Conservation (phyloP, 2,888 invertebrate genomes). For the Acleris emargana region DNA sequence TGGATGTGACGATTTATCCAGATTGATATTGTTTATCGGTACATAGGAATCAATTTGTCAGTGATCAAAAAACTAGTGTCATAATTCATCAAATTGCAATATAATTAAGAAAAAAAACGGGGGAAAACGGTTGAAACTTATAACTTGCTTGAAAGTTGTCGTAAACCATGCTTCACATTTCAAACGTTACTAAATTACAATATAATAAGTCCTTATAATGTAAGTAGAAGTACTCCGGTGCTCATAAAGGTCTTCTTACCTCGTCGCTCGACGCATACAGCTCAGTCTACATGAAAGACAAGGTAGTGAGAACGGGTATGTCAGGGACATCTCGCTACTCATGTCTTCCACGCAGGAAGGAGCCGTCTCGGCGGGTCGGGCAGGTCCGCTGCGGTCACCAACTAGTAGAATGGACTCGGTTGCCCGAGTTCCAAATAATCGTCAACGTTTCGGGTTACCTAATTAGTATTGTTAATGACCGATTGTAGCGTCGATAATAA, state of each 20-base stretch:
- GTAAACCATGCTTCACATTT: too few species aligned
- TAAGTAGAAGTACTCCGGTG: conserved; percentile 1
- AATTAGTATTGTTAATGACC: background rate
- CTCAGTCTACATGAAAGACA: conserved; percentile 96
- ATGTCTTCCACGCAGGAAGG: conserved; percentile 95
- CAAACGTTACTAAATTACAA: too few species aligned
- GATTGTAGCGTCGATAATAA: background rate
- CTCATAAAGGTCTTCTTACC: conserved; percentile 26
- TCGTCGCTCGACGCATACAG: conserved; percentile 51
- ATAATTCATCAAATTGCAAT: too few species aligned
- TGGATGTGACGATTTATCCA: too few species aligned
- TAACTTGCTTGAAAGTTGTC: too few species aligned
- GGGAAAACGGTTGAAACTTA: too few species aligned
- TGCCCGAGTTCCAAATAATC: background rate
- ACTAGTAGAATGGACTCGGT: background rate
- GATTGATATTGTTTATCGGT: too few species aligned
- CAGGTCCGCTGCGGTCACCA: background rate
- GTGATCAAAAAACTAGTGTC: too few species aligned
- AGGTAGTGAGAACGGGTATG: conserved; percentile 94
- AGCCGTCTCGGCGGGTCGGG: conserved; percentile 50
- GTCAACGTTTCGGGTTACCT: too few species aligned
- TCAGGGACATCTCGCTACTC: conserved; percentile 97
- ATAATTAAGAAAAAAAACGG: too few species aligned
- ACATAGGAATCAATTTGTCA: too few species aligned
- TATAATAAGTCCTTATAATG: background rate